These are phyloP conservation scores for Echinarachnius parma DNA, from an alignment of 53 echinoderm and acorn worm genomes.

Conservation along the genomic window DNA sequence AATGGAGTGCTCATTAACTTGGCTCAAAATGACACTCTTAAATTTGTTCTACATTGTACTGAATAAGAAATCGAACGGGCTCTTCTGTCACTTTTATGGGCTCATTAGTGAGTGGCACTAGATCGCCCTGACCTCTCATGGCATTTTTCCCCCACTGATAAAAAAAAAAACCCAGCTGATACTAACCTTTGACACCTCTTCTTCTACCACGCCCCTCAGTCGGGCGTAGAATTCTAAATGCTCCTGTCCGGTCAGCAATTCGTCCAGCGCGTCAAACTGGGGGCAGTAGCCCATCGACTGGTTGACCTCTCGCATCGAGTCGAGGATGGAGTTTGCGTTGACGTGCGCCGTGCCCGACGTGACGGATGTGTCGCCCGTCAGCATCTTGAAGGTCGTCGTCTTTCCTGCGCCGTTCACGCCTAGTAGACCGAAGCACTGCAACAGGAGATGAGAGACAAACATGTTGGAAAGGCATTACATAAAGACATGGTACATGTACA, in stretches of 20 bases:
- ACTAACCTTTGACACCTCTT: constrained; percentile 73
- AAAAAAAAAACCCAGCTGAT: too few species aligned
- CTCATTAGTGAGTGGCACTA: too few species aligned
- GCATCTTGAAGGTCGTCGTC: constrained; percentile 98
- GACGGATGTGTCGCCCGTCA: constrained; percentile 85
- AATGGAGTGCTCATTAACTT: too few species aligned
- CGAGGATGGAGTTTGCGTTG: constrained; percentile 73
- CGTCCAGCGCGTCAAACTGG: constrained; percentile 92
- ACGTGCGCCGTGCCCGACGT: constrained; percentile 78
- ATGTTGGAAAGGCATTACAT: too few species aligned
- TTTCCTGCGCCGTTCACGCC: constrained; percentile 97
- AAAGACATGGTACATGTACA: too few species aligned
- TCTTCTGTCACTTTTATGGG: too few species aligned
- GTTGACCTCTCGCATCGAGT: constrained; percentile 74
- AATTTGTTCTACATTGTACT: too few species aligned
- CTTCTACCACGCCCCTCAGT: constrained; percentile 75
- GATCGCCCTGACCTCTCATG: too few species aligned
- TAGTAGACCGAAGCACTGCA: constrained; percentile 93
- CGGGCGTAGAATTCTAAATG: constrained; percentile 91
- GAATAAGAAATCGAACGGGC: too few species aligned
- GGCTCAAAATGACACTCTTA: too few species aligned
- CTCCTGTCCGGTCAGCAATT: constrained; percentile 80
- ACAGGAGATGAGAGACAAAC: too few species aligned
- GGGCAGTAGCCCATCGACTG: constrained; percentile 95
- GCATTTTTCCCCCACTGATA: too few species aligned